Base-by-base conservation (phyloP, 2,113 vertebrate genomes). In the Acinonyx jubatus region DNA sequence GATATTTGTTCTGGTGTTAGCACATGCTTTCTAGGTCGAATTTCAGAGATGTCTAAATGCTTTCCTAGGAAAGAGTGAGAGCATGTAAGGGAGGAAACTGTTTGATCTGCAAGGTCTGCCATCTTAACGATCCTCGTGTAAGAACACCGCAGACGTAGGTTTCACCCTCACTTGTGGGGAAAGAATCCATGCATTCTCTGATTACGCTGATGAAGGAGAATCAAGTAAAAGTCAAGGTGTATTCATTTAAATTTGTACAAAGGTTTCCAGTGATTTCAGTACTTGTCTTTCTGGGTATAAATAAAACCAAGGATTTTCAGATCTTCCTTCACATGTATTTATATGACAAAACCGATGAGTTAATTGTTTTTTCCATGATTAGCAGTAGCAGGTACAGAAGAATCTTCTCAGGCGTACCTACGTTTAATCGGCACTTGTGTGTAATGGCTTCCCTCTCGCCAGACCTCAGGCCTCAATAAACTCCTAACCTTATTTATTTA, bases 61-160 rank as follows among this genome's bases (percentile, higher is more conserved):
- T 98, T 96, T 98, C 96, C 97, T 94, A 89, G 91, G 92, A 88
- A 66, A 95, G 73, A 71, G 7, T n/a, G 80, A 69, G 48, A 31
- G 69, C 50, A 31, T 2, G 13, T 25, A 31, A 25, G 94, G 97
- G 94, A 97, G 81, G 89, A 90, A 41, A 91, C 0, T 97, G 98
- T 5, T 33, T 94, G 93, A 98, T 98, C 99, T 98, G 97, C 92
- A 45, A 97, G 98, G 98, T 97, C 98, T 99, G 97, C 98, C 98
- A 98, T 98, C 99, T 99, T 97, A 98, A 98, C 98, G 98, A 98
- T 98, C 89, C 97, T 98, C 96, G 84, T 91, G 98, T 98, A 94
- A 90, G 97, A 97, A 98, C 97, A 96, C 63, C 91, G 91, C 81
- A 97, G 97, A 96, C 27, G 83, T 91, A 33, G 89, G 76, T 18